Evolutionary conservation across 2,113 vertebrate species (phyloP).

Genomic region (Mobula hypostoma): DNA sequence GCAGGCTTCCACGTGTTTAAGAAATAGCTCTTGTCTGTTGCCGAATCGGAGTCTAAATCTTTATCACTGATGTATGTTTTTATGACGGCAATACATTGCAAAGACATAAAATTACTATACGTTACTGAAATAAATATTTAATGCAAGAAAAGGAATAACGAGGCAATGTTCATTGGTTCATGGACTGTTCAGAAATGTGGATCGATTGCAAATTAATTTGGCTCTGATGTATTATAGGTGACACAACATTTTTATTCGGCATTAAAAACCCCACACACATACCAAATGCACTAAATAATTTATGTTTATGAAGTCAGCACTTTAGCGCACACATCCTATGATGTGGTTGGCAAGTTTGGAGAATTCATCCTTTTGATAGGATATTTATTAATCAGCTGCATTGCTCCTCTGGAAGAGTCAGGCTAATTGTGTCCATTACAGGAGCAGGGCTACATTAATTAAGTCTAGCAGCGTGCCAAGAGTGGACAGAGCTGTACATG

Average conservation of each 20-base stretch:
- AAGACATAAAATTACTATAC: too few species aligned
- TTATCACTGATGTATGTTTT: too few species aligned
- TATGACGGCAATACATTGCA: too few species aligned
- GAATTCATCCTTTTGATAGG: not conserved
- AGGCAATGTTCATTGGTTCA: too few species aligned
- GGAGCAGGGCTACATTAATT: not conserved
- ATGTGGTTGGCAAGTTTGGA: not conserved
- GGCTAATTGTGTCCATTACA: not conserved
- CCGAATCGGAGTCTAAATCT: too few species aligned
- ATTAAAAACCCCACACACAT: not conserved
- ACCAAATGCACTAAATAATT: not conserved
- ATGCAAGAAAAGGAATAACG: too few species aligned
- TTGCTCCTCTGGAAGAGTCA: not conserved
- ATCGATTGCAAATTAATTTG: not conserved
- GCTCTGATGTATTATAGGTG: not conserved
- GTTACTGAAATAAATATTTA: too few species aligned
- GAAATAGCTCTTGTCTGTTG: too few species aligned
- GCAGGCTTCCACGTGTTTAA: too few species aligned
- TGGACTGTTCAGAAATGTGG: too few species aligned
- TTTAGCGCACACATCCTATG: not conserved
- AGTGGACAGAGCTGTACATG: not conserved
- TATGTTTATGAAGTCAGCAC: conserved; percentile 15
- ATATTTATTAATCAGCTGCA: not conserved
- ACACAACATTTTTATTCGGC: not conserved
- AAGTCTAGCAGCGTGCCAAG: not conserved